Conservation (phyloP, 2,113 vertebrate species). For the Agapornis roseicollis region DNA sequence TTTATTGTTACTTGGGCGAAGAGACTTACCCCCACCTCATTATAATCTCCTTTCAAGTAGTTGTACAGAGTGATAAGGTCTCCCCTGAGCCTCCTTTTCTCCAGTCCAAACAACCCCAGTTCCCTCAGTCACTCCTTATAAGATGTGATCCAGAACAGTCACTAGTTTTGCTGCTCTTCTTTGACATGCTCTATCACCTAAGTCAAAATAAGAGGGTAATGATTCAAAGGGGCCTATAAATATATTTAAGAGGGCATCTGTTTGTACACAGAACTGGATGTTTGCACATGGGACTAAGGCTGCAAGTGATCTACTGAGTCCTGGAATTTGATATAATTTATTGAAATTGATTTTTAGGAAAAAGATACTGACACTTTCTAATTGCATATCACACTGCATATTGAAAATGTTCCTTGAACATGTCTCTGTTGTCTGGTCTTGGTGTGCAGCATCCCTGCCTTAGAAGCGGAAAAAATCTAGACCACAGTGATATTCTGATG, state of each 20-base stretch:
- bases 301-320: background rate
- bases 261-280: background rate
- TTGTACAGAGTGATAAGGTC: background rate
- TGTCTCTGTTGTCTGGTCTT: background rate
- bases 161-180: background rate
- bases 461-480: background rate
- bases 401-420: background rate
- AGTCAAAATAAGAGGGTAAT: no score
- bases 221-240: no score
- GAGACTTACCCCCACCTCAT: fast-evolving
- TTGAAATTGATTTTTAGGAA: background rate
- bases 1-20: background rate
- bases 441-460: background rate
- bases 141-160: background rate
- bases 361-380: background rate
- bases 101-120: background rate
- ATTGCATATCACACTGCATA: background rate
- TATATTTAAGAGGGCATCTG: background rate
- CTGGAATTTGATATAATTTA: background rate
- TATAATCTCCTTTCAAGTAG: background rate
- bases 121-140: background rate
- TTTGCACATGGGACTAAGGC: background rate
- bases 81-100: background rate
- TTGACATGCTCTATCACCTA: background rate
- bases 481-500: background rate